Percentiles rank a stretch among this genome's conserved stretches.
Evolutionary conservation across 2,888 invertebrate genomes (phyloP).

Genomic region (Ennomos fuscantarius): DNA sequence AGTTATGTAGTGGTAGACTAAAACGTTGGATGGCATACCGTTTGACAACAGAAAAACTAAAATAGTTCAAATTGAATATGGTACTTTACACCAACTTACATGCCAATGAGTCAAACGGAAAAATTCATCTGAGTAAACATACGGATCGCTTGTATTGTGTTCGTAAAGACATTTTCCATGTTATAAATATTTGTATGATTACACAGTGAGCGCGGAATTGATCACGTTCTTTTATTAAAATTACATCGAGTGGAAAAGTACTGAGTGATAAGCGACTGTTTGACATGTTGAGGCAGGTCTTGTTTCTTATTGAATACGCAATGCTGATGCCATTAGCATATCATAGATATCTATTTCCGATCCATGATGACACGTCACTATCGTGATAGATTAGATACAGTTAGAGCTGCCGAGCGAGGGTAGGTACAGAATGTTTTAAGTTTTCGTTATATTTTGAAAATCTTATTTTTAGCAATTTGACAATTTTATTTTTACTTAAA

Average conservation of each 20-base stretch:
- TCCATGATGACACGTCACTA: constrained; percentile 42
- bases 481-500: too few species aligned
- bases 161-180: constrained; percentile 10
- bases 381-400: constrained; percentile 42
- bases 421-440: too few species aligned
- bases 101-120: constrained; percentile 28
- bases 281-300: constrained; percentile 68
- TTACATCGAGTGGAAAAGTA: constrained; percentile 67
- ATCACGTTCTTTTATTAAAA: constrained; percentile 34
- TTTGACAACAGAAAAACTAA: constrained; percentile 12
- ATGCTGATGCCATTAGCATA: constrained; percentile 40
- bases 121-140: constrained; percentile 46
- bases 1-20: constrained; percentile 37
- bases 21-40: constrained; percentile 3
- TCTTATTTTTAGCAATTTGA: background rate
- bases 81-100: too few species aligned
- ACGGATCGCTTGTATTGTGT: constrained; percentile 37
- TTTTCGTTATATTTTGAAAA: constrained; percentile 17
- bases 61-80: background rate
- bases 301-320: constrained; percentile 41
- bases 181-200: constrained; percentile 22
- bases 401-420: too few species aligned
- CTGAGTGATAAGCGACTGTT: constrained; percentile 41
- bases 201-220: constrained; percentile 35
- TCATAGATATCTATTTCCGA: constrained; percentile 42